Conservation (phyloP, 2,797 vertebrate species). For the Hypotaenidia okinawae region DNA sequence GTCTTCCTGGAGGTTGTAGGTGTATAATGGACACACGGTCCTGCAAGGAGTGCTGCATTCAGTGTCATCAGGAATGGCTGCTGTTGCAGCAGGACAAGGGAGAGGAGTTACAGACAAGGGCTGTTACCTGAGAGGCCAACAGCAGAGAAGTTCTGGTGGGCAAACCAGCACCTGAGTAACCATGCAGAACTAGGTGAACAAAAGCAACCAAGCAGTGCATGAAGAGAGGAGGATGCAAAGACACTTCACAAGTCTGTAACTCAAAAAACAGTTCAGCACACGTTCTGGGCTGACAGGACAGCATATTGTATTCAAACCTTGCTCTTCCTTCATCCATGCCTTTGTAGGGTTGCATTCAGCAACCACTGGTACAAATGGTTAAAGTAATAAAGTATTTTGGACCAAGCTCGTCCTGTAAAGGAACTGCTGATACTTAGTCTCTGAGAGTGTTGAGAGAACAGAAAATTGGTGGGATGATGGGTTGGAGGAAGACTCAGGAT, state of each 20-base stretch:
- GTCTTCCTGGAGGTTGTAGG: neutral
- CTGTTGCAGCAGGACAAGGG: neutral
- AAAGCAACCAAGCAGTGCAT: neutral
- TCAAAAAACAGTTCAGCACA: neutral
- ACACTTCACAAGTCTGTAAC: constrained; percentile 17
- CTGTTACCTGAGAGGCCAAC: neutral
- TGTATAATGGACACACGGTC: neutral
- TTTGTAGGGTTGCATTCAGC: neutral
- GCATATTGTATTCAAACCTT: neutral
- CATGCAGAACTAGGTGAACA: neutral
- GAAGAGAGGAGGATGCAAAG: neutral
- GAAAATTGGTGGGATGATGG: constrained; percentile 38
- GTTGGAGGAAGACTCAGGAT: constrained; percentile 54
- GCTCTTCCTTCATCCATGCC: neutral
- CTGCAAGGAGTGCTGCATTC: neutral
- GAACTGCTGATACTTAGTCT: constrained; percentile 31
- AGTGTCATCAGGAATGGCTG: neutral
- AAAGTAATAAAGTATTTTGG: constrained; percentile 13
- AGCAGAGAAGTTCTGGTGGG: neutral
- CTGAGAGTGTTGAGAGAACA: neutral
- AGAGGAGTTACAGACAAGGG: neutral
- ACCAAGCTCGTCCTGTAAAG: neutral
- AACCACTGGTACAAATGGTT: neutral
- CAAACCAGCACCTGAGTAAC: neutral
- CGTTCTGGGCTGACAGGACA: neutral